A percentile compares a stretch with the other conserved stretches of the same genome.
Evolutionary conservation across 2,888 invertebrate genomes (phyloP).

Genomic region (Chloroclysta siterata): DNA sequence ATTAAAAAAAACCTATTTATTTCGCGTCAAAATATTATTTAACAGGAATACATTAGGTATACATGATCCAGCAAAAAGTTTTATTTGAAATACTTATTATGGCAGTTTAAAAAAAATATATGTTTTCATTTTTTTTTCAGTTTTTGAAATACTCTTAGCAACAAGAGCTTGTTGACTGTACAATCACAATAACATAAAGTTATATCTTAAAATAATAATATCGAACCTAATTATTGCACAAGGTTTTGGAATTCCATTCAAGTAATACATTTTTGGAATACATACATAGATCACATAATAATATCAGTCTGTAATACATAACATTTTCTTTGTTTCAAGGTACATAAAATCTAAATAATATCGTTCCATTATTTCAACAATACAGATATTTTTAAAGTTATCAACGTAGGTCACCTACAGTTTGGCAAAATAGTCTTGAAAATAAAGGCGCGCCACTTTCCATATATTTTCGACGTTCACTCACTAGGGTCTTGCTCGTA

Average conservation of each 20-base stretch:
- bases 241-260: slow-evolving; percentile 14
- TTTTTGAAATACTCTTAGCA: too few species aligned
- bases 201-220: slow-evolving; percentile 16
- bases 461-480: too few species aligned
- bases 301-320: slow-evolving; percentile 25
- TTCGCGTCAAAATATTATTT: too few species aligned
- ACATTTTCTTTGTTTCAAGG: slow-evolving; percentile 1
- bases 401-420: neutral
- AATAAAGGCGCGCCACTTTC: too few species aligned
- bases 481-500: too few species aligned
- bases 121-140: too few species aligned
- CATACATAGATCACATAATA: slow-evolving; percentile 18
- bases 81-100: too few species aligned
- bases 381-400: neutral
- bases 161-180: slow-evolving; percentile 1
- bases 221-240: slow-evolving; percentile 26
- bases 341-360: slow-evolving; percentile 2
- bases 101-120: too few species aligned
- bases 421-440: too few species aligned
- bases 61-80: too few species aligned
- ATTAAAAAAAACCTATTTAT: too few species aligned
- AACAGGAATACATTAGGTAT: too few species aligned
- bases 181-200: slow-evolving; percentile 4
- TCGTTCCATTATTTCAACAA: neutral
- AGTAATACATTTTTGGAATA: slow-evolving; percentile 26